A percentile compares a stretch with the other conserved stretches of the same genome.
These are phyloP conservation scores for Dasyornis broadbenti DNA, from an alignment of 2,113 vertebrate genomes.

Conservation along the genomic window DNA sequence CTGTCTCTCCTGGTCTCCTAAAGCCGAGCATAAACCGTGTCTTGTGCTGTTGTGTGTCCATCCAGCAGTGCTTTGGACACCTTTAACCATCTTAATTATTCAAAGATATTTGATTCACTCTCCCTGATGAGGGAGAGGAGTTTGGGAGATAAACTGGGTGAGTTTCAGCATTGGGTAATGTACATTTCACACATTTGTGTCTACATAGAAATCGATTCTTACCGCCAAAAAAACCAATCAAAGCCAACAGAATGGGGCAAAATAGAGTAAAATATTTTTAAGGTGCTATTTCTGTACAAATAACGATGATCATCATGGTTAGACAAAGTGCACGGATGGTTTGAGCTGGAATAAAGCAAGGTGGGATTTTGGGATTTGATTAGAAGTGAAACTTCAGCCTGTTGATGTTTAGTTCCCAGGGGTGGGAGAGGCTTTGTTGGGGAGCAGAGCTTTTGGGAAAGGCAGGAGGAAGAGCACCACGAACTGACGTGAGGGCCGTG, in stretches of 20 bases:
- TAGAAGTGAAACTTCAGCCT: not conserved
- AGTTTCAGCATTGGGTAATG: not conserved
- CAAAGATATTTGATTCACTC: not conserved
- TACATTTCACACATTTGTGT: fast-evolving
- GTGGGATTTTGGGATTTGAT: not conserved
- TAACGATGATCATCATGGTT: not conserved
- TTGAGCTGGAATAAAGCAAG: not conserved
- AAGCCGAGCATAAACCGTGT: not conserved
- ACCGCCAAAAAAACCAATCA: not conserved
- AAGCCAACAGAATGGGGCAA: not conserved
- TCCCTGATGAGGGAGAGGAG: not conserved
- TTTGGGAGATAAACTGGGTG: not conserved
- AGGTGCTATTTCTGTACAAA: not conserved
- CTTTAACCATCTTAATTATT: not conserved
- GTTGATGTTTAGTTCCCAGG: not conserved
- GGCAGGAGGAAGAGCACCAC: not conserved
- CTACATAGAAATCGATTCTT: not conserved
- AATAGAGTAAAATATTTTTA: not conserved
- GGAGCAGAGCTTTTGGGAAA: not conserved
- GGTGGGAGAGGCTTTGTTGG: not conserved
- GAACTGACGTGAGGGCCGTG: not conserved
- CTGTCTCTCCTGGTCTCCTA: not conserved
- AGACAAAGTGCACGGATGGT: fast-evolving
- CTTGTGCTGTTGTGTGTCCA: not conserved
- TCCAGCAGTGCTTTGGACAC: not conserved